These are phyloP conservation scores for Dromas ardeola DNA, from an alignment of 2,113 vertebrate genomes.

Conservation along the genomic window DNA sequence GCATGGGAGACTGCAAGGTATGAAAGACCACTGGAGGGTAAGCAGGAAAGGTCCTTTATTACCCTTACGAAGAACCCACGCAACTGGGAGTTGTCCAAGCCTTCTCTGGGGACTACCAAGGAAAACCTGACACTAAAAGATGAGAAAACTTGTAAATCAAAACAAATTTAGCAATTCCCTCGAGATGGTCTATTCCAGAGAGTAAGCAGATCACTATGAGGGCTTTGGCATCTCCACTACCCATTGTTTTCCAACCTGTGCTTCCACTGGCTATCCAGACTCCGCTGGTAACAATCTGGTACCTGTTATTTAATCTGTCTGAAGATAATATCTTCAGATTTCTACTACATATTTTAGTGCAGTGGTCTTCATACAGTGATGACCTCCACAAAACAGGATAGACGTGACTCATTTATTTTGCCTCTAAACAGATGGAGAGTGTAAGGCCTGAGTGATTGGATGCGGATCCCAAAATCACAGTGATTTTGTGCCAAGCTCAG, in stretches of 20 bases:
- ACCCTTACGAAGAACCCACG: neutral
- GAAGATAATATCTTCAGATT: neutral
- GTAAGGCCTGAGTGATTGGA: neutral
- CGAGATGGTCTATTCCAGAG: neutral
- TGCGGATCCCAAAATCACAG: neutral
- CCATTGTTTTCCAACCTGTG: neutral
- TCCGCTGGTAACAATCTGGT: neutral
- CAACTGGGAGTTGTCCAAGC: neutral
- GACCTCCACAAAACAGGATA: neutral
- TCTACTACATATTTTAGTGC: neutral
- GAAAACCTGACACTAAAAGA: neutral
- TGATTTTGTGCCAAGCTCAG: neutral
- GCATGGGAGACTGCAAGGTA: neutral
- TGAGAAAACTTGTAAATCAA: neutral
- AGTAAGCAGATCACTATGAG: neutral
- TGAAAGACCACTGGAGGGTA: neutral
- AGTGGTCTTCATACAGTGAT: neutral
- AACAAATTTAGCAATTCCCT: neutral
- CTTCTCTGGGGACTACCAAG: neutral
- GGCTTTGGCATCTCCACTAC: neutral
- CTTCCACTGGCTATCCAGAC: neutral
- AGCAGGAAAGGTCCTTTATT: neutral
- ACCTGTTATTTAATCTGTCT: neutral
- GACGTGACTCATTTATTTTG: neutral
- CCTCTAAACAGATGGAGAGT: neutral